phyloP scores from a whole-genome alignment of 1,140 invertebrate species.

The Portunus trituberculatus region DNA sequence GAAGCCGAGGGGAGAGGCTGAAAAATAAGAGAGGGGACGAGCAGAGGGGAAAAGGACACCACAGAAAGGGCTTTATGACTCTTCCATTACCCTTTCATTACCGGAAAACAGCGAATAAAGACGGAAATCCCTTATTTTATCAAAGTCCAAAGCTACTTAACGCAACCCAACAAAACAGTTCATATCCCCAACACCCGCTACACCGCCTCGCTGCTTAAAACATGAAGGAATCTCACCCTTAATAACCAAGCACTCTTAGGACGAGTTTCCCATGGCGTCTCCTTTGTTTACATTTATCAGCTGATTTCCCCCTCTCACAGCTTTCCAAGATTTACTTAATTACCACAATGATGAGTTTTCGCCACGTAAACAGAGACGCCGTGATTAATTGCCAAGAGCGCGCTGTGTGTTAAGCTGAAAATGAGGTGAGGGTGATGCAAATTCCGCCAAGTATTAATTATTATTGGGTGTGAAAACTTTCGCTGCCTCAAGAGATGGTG shows the following conservation, averaged over 20 bases:
- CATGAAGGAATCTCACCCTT: neutral
- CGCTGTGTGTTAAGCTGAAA: neutral
- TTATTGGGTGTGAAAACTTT: neutral
- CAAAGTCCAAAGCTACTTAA: neutral
- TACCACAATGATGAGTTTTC: neutral
- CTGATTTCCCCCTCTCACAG: neutral
- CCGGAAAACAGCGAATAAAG: neutral
- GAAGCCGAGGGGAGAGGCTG: too few species aligned
- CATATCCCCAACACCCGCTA: neutral
- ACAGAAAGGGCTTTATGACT: too few species aligned
- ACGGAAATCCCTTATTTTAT: neutral
- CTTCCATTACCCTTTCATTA: neutral
- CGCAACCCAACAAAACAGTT: neutral
- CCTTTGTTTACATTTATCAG: neutral
- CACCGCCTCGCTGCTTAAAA: too few species aligned
- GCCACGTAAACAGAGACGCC: neutral
- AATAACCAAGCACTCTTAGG: neutral
- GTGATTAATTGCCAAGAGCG: neutral
- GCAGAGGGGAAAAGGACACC: neutral
- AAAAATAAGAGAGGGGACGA: neutral
- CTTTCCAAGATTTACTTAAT: conserved; percentile 10
- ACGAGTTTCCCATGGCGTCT: neutral
- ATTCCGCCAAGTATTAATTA: neutral
- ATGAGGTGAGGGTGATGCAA: neutral
- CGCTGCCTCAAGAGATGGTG: too few species aligned